Base-by-base conservation (phyloP, 1,140 invertebrate species). In the Drosophila biarmipes region DNA sequence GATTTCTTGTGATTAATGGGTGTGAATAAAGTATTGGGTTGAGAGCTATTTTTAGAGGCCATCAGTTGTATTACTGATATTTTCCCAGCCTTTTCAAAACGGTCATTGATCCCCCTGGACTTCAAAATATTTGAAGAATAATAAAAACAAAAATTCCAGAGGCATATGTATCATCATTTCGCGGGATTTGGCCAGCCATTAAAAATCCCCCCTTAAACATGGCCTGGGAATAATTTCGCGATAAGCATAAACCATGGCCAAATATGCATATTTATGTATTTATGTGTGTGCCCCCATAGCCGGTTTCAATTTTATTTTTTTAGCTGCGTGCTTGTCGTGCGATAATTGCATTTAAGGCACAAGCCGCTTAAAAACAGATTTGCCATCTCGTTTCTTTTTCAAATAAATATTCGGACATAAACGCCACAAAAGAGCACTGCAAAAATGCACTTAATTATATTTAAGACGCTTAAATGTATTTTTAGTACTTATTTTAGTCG, bases 301-400 rank as follows among this genome's bases (percentile, higher is more conserved):
- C 21, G 55, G 21, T 59, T 58, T 27, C 17, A 6, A 21, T 40
- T 48, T 62, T 34, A 5, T 38, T 34, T 38, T 62, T 43, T 42
- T 42, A 29, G 34, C 35, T 43, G 63, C 27, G 19, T 66, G 63
- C 58, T 34, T 49, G 58, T 55, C 46, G 46, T 40, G 67, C 49
- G 69, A 72, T 73, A 73, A 73, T 61, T 72, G 55, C 37, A 73
- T 61, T 73, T 59, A 61, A 73, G 67, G 68, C 67, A 53, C 67
- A 73, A 72, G 48, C 67, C 40, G 67, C 67, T 73, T 73, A 72
- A 59, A 71, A 46, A 19, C 31, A 38, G 5, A 45, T 46, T 29
- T 12, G 12, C 38, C 10, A 45, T 35, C 31, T 45, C 51, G 6
- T 10, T 53, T 27, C 14, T 29, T 21, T 63, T 17, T 11, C 6